Percentiles rank a stretch among this genome's conserved stretches.
These are phyloP conservation scores for Bradysia coprophila DNA, from an alignment of 1,140 invertebrate species.

Conservation along the genomic window DNA sequence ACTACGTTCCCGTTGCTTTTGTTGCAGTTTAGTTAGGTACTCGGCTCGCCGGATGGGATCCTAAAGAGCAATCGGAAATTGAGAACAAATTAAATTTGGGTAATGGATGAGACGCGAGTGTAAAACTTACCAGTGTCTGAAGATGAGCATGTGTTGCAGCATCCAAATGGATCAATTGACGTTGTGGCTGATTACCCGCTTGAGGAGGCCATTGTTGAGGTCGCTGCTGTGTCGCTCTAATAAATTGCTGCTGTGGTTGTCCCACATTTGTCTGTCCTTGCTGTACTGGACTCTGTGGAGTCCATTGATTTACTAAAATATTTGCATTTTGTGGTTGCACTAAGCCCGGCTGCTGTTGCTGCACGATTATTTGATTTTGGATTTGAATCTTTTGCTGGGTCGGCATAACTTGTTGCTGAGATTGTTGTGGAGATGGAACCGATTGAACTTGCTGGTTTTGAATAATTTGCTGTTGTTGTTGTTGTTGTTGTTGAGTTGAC, in stretches of 20 bases:
- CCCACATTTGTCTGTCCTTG: slow-evolving; percentile 10
- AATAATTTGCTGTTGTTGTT: neutral
- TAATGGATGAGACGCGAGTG: too few relatives aligned
- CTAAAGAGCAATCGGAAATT: too few relatives aligned
- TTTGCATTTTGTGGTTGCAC: slow-evolving; percentile 9
- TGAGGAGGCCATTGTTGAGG: slow-evolving; percentile 18
- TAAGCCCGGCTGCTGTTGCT: slow-evolving; percentile 9
- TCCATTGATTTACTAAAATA: slow-evolving; percentile 1
- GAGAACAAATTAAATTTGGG: too few relatives aligned
- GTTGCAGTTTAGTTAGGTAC: slow-evolving; percentile 55
- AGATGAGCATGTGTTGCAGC: slow-evolving; percentile 65
- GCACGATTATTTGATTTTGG: slow-evolving; percentile 3
- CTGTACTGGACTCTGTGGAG: slow-evolving; percentile 9
- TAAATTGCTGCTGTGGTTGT: slow-evolving; percentile 9
- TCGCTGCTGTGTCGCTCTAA: slow-evolving; percentile 4
- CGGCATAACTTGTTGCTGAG: neutral
- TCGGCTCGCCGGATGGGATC: slow-evolving; percentile 55
- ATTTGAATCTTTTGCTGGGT: slow-evolving; percentile 1
- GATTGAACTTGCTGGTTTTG: slow-evolving; percentile 1
- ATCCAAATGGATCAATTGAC: slow-evolving; percentile 54
- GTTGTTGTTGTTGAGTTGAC: neutral
- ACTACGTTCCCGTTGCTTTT: slow-evolving; percentile 34
- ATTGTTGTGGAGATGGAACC: slow-evolving; percentile 3
- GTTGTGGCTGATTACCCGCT: slow-evolving; percentile 21
- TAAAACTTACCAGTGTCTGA: slow-evolving; percentile 63